Evolutionary conservation across 1,140 invertebrate genomes (phyloP).

Genomic region (Ephestia elutella): DNA sequence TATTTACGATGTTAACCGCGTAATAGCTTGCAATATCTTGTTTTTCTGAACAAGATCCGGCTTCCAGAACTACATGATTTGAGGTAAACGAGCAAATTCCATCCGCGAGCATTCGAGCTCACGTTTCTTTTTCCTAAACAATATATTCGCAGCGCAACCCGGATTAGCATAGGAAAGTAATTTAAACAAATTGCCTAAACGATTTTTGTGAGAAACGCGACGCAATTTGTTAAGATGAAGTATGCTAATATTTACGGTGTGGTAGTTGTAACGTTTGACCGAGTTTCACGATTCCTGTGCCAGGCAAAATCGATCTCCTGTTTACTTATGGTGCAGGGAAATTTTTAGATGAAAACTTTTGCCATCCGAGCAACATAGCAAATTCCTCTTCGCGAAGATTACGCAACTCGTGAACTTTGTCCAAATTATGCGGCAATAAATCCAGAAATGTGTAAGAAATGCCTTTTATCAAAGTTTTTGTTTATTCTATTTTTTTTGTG

Average conservation of each 20-base stretch:
- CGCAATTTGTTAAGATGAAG: conserved; percentile 49
- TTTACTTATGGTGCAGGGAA: conserved; percentile 19
- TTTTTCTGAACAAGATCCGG: conserved; percentile 48
- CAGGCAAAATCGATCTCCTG: conserved; percentile 17
- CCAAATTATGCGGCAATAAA: conserved; percentile 37
- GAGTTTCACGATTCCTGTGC: conserved; percentile 21
- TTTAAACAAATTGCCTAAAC: conserved; percentile 67
- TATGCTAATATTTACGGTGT: conserved; percentile 30
- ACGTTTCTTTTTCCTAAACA: conserved; percentile 42
- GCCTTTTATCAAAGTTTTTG: conserved; percentile 34
- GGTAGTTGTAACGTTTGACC: conserved; percentile 25
- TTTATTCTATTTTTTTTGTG: conserved; percentile 45
- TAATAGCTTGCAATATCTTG: conserved; percentile 60
- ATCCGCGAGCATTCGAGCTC: conserved; percentile 31
- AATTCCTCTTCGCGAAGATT: conserved; percentile 31
- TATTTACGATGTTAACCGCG: conserved; percentile 65
- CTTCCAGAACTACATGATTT: conserved; percentile 54
- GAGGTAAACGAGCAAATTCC: conserved; percentile 32
- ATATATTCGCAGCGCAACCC: conserved; percentile 57
- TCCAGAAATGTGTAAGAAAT: conserved; percentile 28
- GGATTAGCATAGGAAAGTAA: conserved; percentile 67
- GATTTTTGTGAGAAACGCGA: conserved; percentile 55
- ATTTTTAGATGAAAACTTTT: conserved; percentile 32
- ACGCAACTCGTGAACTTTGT: conserved; percentile 30
- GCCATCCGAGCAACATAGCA: conserved; percentile 24